Percentiles rank a stretch among this genome's conserved stretches.
phyloP scores from a whole-genome alignment of 1,140 invertebrate species.

The Thalassaphorura encarpata region DNA sequence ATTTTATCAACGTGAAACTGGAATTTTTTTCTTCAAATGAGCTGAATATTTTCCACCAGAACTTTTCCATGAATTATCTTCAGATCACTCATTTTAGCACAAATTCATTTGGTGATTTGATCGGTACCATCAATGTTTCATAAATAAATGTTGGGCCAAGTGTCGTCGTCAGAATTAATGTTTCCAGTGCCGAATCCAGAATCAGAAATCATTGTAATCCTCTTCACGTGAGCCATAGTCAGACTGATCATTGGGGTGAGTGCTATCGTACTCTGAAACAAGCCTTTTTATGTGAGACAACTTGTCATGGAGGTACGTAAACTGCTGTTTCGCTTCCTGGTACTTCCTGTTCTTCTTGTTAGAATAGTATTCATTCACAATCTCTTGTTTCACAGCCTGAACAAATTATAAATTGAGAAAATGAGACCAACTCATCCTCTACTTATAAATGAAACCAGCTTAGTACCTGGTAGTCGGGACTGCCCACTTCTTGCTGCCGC shows the following conservation, averaged over 20 bases:
- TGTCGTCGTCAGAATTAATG: background rate
- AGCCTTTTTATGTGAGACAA: conserved; percentile 79
- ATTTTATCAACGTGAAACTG: no score
- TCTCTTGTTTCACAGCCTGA: conserved; percentile 60
- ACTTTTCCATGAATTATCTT: no score
- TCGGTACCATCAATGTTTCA: no score
- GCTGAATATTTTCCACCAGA: no score
- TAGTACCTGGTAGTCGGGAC: conserved; percentile 45
- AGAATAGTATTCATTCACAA: conserved; percentile 66
- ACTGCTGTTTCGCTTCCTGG: conserved; percentile 58
- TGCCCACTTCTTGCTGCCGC: conserved; percentile 43
- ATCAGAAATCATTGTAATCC: conserved; percentile 2
- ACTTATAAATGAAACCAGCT: conserved; percentile 1
- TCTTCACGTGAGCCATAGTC: background rate
- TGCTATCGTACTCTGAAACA: conserved; percentile 63
- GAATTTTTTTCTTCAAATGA: no score
- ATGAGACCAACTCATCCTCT: background rate
- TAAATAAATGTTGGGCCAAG: no score
- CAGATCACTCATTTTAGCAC: no score
- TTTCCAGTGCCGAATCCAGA: background rate
- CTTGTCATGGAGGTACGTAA: conserved; percentile 78
- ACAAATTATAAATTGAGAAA: conserved; percentile 32
- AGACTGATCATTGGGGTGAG: conserved; percentile 2
- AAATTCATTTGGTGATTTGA: no score
- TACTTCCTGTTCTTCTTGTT: conserved; percentile 63